A percentile compares a stretch with the other conserved stretches of the same genome.
Evolutionary conservation across 2,797 vertebrate species (phyloP).

Genomic region (Oreortyx pictus): DNA sequence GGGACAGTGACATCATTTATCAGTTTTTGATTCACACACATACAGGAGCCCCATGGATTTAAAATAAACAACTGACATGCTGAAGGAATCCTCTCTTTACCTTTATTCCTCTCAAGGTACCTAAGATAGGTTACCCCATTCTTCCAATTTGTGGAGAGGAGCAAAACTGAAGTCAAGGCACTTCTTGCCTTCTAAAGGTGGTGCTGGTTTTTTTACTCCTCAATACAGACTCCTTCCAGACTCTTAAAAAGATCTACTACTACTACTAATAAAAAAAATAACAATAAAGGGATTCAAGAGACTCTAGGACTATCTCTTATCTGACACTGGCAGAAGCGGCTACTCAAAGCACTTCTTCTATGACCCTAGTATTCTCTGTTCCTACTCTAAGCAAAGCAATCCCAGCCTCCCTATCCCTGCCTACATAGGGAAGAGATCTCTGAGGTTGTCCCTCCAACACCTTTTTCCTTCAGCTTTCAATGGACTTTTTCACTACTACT

Average conservation of each 20-base stretch:
- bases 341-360: neutral
- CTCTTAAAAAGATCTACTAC: neutral
- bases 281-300: neutral
- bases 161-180: neutral
- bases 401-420: neutral
- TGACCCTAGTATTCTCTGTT: neutral
- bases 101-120: neutral
- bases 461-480: neutral
- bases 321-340: too few relatives aligned
- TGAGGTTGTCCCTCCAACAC: neutral
- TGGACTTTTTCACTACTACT: neutral
- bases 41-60: neutral
- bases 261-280: too few relatives aligned
- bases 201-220: neutral
- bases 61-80: neutral
- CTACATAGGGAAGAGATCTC: neutral
- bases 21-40: neutral
- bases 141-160: neutral
- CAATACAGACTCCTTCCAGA: neutral
- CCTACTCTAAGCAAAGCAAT: neutral
- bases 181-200: neutral
- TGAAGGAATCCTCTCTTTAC: neutral
- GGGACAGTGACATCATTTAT: neutral
- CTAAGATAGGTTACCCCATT: neutral
- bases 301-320: too few relatives aligned